Evolutionary conservation across 2,797 vertebrate genomes (phyloP), one percentile per base, ranked within the genome.

Genomic region (Oreochromis grahami): DNA sequence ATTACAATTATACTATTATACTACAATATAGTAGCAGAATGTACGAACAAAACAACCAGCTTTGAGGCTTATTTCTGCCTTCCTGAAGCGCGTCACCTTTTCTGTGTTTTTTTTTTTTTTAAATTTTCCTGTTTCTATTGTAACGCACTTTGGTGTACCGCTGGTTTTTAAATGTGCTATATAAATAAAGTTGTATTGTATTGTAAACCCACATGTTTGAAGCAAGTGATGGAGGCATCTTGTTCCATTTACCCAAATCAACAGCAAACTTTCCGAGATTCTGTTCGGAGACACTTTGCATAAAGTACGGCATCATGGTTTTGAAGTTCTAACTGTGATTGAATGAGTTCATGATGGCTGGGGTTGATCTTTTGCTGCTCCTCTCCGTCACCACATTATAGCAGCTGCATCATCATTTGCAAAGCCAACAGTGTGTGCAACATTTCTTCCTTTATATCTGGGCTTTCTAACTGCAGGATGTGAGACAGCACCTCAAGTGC

Each of bases 61-160:
- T 1, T 55, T 4, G 52, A 55, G 52, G 14, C 13, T 24, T 26
- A 26, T 14, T 53, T 55, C 6, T 55, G 52, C 21, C 12, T 55
- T 26, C 12, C 6, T 29, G 8, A 9, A 32, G 26, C 5, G 7
- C 0, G 3, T 58, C 15, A 32, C 0, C 8, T 17, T 56, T 0
- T 58, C 2, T 58, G 13, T 3, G 4, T 24, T 3, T 1, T 48
- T n/a, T n/a, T n/a, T n/a, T 2, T 2, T 56, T 17, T 29, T 9
- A 26, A 26, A 4, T 26, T 26, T 26, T 26, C 26, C 26, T 26
- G 26, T 26, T 26, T 26, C 26, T 26, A 26, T 26, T 26, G 26
- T 26, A 26, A 26, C 26, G 26, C 4, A 26, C 26, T 26, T 26
- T 26, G 26, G 26, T 26, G 26, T 26, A 26, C 26, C 26, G 26